Evolutionary conservation across 2,888 invertebrate genomes (phyloP), one percentile per base, ranked within the genome.

Genomic region (Lasioglossum pauxillum): DNA sequence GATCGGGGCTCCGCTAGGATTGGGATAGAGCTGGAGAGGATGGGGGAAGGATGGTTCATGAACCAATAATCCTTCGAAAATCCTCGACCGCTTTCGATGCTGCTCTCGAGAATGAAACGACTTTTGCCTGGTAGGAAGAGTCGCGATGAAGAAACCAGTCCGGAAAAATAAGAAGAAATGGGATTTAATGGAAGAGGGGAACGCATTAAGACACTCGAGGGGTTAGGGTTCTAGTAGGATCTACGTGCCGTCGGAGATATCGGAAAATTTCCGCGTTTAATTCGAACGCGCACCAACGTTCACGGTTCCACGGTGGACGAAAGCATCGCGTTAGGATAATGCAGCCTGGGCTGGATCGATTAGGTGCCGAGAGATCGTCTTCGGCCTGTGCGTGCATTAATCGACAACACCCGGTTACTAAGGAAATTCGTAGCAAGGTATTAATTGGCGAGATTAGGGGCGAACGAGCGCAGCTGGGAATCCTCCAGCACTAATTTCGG

Each of bases 11-110:
- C 53, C 31, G 16, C n/a, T 7, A 46, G 64, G 31, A 67, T 67
- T 7, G 67, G 31, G 67, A 35, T 31, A 53, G 53, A 53, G 23
- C 53, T 23, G 2, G 23, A 2, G 23, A 10, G 53, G 53, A 53
- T 23, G 53, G 23, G 53, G 8, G 12, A 1, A 12, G 72, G 49
- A 38, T 77, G 82, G 80, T 78, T 88, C 89, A 71, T 85, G 84
- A 88, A 90, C 84, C 87, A 88, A 89, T 91, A 90, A 91, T 91
- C 90, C 84, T 72, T 84, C 85, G 89, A 85, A 91, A 91, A 91
- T 87, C 84, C 86, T 80, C 78, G 82, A 64, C 64, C 78, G 82
- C 78, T 79, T 83, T 83, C 83, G 75, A 80, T 69, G 80, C 78
- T 75, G 64, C 82, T 31, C 75, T 89, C 75, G 83, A 77, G 80